Conservation (phyloP, 2,797 vertebrate genomes). For the Enteromius radiatus region DNA sequence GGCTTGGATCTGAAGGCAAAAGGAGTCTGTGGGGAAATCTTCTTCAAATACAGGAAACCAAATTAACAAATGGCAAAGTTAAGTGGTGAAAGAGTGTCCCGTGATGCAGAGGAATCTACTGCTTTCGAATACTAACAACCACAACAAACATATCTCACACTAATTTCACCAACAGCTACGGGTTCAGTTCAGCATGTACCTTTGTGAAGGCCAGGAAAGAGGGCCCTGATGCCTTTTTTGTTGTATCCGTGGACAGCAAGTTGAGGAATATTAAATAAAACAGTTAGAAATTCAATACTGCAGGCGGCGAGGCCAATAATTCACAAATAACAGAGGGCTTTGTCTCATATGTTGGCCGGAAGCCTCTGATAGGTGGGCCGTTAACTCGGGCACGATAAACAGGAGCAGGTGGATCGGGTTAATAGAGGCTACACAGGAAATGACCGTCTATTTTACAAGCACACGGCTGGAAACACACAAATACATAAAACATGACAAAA, state of each 20-base stretch:
- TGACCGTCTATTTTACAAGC: conserved; percentile 64
- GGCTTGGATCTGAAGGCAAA: conserved; percentile 50
- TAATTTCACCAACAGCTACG: conserved; percentile 49
- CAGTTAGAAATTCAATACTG: conserved; percentile 16
- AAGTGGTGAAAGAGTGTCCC: conserved; percentile 39
- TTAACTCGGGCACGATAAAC: conserved; percentile 34
- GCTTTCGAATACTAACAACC: conserved; percentile 47
- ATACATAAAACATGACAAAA: conserved; percentile 57
- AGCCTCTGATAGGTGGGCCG: conserved; percentile 21
- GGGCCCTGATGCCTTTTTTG: conserved; percentile 45
- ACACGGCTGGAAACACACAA: conserved; percentile 42
- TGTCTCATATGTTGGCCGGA: conserved; percentile 16
- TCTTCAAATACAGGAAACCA: conserved; percentile 56
- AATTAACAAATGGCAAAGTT: conserved; percentile 53
- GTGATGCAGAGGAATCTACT: conserved; percentile 44
- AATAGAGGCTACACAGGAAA: conserved; percentile 48
- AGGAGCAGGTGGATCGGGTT: conserved; percentile 49
- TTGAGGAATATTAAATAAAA: conserved; percentile 27
- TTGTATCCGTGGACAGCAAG: conserved; percentile 27
- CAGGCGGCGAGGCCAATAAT: conserved; percentile 20
- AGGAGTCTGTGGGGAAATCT: conserved; percentile 50
- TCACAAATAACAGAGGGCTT: conserved; percentile 12
- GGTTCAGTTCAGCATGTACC: conserved; percentile 31
- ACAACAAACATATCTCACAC: conserved; percentile 53
- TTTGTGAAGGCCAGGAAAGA: conserved; percentile 46